These are phyloP conservation scores for Eulithis testata DNA, from an alignment of 2,888 invertebrate genomes.

Conservation along the genomic window DNA sequence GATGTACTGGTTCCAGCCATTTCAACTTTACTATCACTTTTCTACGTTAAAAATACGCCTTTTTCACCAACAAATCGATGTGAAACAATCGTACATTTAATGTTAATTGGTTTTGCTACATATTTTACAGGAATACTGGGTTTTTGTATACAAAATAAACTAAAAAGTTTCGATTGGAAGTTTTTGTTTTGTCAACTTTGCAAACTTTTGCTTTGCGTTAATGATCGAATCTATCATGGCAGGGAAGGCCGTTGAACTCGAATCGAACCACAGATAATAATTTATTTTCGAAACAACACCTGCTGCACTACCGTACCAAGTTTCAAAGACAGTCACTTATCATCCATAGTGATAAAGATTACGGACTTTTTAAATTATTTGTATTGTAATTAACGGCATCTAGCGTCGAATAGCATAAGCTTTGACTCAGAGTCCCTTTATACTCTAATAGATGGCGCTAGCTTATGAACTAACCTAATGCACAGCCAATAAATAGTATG, in stretches of 20 bases:
- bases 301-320: conserved; percentile 46
- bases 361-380: conserved; percentile 13
- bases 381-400: conserved; percentile 36
- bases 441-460: conserved; percentile 13
- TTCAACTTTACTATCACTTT: conserved; percentile 19
- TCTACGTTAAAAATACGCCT: conserved; percentile 2
- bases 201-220: conserved; percentile 26
- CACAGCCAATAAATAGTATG: too few relatives aligned
- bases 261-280: background rate
- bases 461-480: background rate
- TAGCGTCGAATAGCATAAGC: conserved; percentile 30
- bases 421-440: background rate
- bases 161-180: background rate
- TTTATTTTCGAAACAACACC: conserved; percentile 44
- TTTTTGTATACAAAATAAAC: conserved; percentile 14
- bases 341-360: background rate
- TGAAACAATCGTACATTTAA: background rate
- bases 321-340: conserved; percentile 19
- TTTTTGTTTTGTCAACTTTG: conserved; percentile 26
- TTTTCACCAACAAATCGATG: background rate
- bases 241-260: conserved; percentile 32
- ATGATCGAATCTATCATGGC: background rate
- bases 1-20: conserved; percentile 65
- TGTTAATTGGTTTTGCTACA: conserved; percentile 10
- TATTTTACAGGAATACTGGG: conserved; percentile 5